phyloP scores from a whole-genome alignment of 2,888 invertebrate species.

The Unio delphinus region DNA sequence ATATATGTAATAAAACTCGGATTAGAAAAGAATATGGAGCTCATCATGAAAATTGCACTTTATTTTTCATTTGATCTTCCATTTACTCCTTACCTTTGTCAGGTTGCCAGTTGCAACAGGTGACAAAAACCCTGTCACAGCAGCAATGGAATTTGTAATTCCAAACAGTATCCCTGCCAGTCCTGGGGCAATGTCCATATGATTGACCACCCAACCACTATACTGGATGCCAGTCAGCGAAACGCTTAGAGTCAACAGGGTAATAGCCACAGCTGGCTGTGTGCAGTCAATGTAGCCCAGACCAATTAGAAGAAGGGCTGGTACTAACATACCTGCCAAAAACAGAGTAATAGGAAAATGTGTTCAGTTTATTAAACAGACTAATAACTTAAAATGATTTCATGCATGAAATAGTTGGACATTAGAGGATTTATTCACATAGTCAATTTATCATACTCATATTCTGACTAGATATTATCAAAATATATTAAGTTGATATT shows the following conservation, averaged over 20 bases:
- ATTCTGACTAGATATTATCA: no score
- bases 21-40: no score
- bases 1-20: no score
- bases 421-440: no score
- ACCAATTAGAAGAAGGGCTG: constrained; percentile 62
- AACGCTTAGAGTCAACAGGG: constrained; percentile 62
- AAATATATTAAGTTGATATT: no score
- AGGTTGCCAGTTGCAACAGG: constrained; percentile 65
- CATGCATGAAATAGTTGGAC: not conserved
- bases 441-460: no score
- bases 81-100: constrained; percentile 39
- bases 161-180: constrained; percentile 70
- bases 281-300: constrained; percentile 67
- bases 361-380: not conserved
- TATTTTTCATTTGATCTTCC: no score
- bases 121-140: constrained; percentile 68
- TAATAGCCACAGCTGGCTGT: constrained; percentile 57
- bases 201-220: constrained; percentile 70
- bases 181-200: constrained; percentile 70
- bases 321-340: constrained; percentile 59
- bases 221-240: constrained; percentile 64
- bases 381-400: not conserved
- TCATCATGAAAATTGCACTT: no score
- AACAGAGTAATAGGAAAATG: not conserved
- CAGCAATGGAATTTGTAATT: constrained; percentile 68